Base-by-base conservation (phyloP, 2,113 vertebrate genomes). In the Lepus timidus region DNA sequence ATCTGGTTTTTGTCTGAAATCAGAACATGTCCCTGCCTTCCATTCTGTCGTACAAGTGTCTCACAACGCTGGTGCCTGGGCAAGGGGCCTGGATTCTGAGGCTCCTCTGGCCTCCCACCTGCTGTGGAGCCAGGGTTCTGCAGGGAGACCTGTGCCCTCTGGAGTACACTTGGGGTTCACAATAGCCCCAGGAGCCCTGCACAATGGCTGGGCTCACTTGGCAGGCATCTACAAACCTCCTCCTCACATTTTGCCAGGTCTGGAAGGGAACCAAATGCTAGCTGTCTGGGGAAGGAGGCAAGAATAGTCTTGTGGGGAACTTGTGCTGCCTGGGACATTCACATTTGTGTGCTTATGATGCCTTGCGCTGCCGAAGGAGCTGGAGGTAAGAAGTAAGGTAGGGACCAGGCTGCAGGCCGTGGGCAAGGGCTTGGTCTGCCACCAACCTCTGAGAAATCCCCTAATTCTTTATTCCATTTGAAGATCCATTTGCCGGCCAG, bases 301-400 rank as follows among this genome's bases (percentile, higher is more conserved):
- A 36, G 6, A 64, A 9, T 3, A 22, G 10, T 39, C 36, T 3
- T 3, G 1, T 9, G n/a, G 27, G 67, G 19, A 65, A 22, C 11
- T 64, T 52, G 10, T 31, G 64, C 13, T 31, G 1, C 3, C 14
- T 17, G 49, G 10, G 19, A 33, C n/a, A 27, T 44, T 44, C 73
- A 39, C 29, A 0, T 3, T 4, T n/a, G 11, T 22, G 11, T 19
- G 7, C 13, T 29, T 33, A 2, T 0, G 9, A 80, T 20, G 25
- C 22, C 25, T 90, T 39, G n/a, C 49, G 6, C 33, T 61, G 8
- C 33, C 22, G 84, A 23, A 74, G 20, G 27, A 88, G 7, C 39
- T 78, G 10, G 27, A 62, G 3, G 31, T 10, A 12, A 44, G 31
- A 71, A 81, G 65, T 55, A 13, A 62, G 29, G 51, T 3, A 1